These are phyloP conservation scores for Coreoperca whiteheadi DNA, from an alignment of 2,113 vertebrate genomes.

Conservation along the genomic window DNA sequence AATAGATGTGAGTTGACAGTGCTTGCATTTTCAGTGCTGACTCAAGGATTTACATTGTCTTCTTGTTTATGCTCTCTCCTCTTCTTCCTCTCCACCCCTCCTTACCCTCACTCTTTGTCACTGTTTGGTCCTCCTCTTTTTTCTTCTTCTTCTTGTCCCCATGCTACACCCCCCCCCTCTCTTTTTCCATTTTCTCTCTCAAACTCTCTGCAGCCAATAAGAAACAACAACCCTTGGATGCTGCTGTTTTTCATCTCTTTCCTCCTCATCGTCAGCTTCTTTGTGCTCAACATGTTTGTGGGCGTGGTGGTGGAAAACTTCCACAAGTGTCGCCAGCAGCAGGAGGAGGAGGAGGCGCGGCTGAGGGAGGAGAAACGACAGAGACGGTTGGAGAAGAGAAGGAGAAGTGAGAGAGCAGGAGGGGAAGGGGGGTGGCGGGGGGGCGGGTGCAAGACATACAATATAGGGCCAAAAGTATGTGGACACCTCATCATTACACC, in stretches of 20 bases:
- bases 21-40: constrained; percentile 72
- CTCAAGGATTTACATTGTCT: constrained; percentile 76
- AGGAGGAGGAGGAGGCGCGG: constrained; percentile 94
- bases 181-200: constrained; percentile 2
- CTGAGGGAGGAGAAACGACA: constrained; percentile 92
- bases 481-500: not conserved
- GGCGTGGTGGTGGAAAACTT: constrained; percentile 98
- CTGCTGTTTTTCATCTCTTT: constrained; percentile 97
- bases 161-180: constrained; percentile 1
- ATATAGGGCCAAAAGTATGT: constrained; percentile 4
- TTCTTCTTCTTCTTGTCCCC: constrained; percentile 27
- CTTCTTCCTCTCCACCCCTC: constrained; percentile 33
- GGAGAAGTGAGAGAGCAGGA: constrained; percentile 91
- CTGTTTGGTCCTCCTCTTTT: constrained; percentile 26
- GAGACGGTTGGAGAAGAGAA: constrained; percentile 91
- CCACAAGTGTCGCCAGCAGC: constrained; percentile 96
- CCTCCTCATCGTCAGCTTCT: constrained; percentile 97
- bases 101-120: constrained; percentile 34
- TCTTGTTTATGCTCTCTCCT: constrained; percentile 61
- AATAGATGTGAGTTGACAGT: constrained; percentile 74
- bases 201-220: constrained; percentile 84
- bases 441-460: not conserved
- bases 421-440: constrained; percentile 23
- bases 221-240: constrained; percentile 97
- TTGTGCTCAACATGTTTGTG: constrained; percentile 98